Conservation (phyloP, 2,888 invertebrate species). For the Xanthia togata region DNA sequence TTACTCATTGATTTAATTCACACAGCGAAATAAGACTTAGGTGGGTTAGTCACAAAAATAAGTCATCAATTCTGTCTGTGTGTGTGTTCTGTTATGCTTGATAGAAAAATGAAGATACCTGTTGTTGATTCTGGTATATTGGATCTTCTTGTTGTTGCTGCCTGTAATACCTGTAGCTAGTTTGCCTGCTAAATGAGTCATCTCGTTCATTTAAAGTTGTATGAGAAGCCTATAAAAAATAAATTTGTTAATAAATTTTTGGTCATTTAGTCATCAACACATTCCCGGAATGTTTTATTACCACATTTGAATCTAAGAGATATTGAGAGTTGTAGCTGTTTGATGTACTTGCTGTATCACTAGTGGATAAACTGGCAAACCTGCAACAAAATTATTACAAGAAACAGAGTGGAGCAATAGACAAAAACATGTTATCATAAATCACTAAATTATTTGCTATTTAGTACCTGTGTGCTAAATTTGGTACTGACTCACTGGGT, state of each 20-base stretch:
- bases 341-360: conserved; percentile 87
- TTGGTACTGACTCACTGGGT: conserved; percentile 91
- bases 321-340: conserved; percentile 86
- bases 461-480: conserved; percentile 87
- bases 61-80: neutral
- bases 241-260: neutral
- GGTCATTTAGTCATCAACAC: neutral
- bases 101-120: conserved; percentile 71
- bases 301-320: conserved; percentile 85
- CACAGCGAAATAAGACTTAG: neutral
- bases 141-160: conserved; percentile 85
- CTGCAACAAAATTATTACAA: conserved; percentile 78
- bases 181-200: conserved; percentile 87
- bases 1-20: neutral
- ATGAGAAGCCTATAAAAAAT: conserved; percentile 82
- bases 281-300: conserved; percentile 63
- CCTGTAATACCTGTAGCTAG: conserved; percentile 86
- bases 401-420: neutral
- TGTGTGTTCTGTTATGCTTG: too few species aligned
- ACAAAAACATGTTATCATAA: neutral
- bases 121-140: conserved; percentile 89
- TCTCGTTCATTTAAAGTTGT: conserved; percentile 87
- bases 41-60: neutral
- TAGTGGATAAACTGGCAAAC: conserved; percentile 92
- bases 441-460: conserved; percentile 20